A percentile compares a stretch with the other conserved stretches of the same genome.
phyloP scores from a whole-genome alignment of 2,888 invertebrate genomes.

The Cataglyphis rosenhaueri region DNA sequence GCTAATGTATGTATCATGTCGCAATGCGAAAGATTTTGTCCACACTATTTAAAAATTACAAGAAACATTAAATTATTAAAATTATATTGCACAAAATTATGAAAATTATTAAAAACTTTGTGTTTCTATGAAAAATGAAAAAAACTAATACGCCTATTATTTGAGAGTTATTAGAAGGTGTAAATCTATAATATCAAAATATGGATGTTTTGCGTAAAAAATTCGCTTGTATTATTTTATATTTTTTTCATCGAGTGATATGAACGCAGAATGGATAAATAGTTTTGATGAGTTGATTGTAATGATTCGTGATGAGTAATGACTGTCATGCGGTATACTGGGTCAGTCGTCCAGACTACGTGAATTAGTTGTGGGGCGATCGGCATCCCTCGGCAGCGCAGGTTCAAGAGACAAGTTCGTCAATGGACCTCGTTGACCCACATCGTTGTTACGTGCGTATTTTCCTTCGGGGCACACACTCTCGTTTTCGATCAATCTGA shows the following conservation, averaged over 20 bases:
- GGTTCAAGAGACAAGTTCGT: slow-evolving; percentile 77
- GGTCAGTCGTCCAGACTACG: neutral
- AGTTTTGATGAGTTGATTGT: slow-evolving; percentile 21
- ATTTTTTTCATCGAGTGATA: neutral
- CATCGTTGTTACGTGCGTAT: slow-evolving; percentile 56
- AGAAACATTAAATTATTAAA: neutral
- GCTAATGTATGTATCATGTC: neutral
- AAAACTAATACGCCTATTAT: neutral
- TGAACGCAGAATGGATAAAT: neutral
- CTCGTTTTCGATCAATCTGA: slow-evolving; percentile 56
- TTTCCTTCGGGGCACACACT: slow-evolving; percentile 25
- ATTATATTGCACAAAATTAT: neutral
- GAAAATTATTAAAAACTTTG: no score
- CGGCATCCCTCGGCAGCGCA: slow-evolving; percentile 49
- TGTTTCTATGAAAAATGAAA: neutral
- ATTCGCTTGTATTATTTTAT: neutral
- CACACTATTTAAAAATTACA: neutral
- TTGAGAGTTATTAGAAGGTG: neutral
- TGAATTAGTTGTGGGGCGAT: slow-evolving; percentile 20
- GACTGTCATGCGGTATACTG: neutral
- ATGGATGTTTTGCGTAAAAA: neutral
- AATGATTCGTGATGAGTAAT: slow-evolving; percentile 3
- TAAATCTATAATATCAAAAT: neutral
- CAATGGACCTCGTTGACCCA: slow-evolving; percentile 65
- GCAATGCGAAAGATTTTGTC: neutral